Base-by-base conservation (phyloP, 1,140 invertebrate genomes). In the Stegodyphus mimosarum region DNA sequence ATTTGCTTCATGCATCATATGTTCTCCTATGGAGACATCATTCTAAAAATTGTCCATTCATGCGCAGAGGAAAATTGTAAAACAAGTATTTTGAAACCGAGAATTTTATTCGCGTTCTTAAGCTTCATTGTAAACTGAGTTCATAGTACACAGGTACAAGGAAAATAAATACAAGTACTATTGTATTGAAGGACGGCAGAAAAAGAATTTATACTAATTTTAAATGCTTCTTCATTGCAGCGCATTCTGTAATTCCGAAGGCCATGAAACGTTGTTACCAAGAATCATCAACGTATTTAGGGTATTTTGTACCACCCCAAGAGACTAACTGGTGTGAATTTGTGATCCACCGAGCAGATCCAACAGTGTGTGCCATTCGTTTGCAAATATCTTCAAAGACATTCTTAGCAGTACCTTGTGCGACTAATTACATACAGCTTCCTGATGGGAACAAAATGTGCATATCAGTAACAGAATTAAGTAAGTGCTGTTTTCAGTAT, bases 401-500 rank as follows among this genome's bases (percentile, higher is more conserved):
- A 5, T 75, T 66, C 18, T n/a, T 75, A 1, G n/a, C 51, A 2
- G 60, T 84, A n/a, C 81, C 81, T 6, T 84, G 81, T 49, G 55
- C 49, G 7, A 17, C 75, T 17, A 84, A 84, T 7, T 84, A 50
- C 52, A 60, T 84, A 2, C 60, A 76, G 10, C 55, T 84, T 9
- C 81, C 81, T 1, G 66, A 76, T 17, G 81, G 81, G n/a, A 11
- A 53, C 5, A 67, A 50, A n/a, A 84, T 84, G 72, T 84, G 81
- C 50, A 66, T 66, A n/a, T 69, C 72, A 0, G 52, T 84, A 5
- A 60, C 73, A 7, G 81, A 84, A 48, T 55, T 67, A 69, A 76
- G 73, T 75, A 17, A 51, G 72, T 60, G 13, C 33, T 33, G 33
- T 33, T 33, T 33, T 33, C 33, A 33, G 1, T 33, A 33, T 33